Conservation (phyloP, 1,140 invertebrate genomes). For the Eriosoma lanigerum region DNA sequence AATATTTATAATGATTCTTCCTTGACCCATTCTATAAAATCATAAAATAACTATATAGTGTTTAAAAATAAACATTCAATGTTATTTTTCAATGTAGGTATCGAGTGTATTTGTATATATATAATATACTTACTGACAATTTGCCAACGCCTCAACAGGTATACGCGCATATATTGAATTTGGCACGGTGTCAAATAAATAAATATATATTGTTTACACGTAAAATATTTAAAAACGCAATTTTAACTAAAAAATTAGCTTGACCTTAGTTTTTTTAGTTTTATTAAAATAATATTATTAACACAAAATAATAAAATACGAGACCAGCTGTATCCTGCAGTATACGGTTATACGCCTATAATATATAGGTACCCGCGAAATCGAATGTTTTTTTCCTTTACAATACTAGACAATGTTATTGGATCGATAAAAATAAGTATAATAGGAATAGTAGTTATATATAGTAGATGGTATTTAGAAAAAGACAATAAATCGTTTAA, state of each 20-base stretch:
- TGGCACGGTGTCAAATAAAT: constrained; percentile 13
- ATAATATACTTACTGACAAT: constrained; percentile 2
- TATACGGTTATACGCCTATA: too few relatives aligned
- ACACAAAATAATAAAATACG: too few relatives aligned
- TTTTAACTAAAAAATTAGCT: neutral
- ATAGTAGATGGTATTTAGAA: too few relatives aligned
- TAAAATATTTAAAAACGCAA: neutral
- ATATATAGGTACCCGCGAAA: too few relatives aligned
- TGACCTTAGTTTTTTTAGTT: constrained; percentile 11
- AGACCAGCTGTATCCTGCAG: too few relatives aligned
- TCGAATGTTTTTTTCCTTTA: too few relatives aligned
- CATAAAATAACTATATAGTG: neutral
- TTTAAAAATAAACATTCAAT: constrained; percentile 15
- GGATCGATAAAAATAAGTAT: too few relatives aligned
- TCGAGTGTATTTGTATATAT: too few relatives aligned
- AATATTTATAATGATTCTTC: constrained; percentile 3
- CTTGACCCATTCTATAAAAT: constrained; percentile 41
- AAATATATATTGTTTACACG: constrained; percentile 20
- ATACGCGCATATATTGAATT: neutral
- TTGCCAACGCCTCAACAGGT: constrained; percentile 3
- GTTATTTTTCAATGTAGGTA: neutral
- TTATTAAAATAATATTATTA: neutral
- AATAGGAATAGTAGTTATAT: too few relatives aligned
- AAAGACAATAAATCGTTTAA: too few relatives aligned
- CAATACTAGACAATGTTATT: too few relatives aligned